Evolutionary conservation across 2,797 vertebrate species (phyloP), one percentile per base, ranked within the genome.

Genomic region (Diglossa cyanea): DNA sequence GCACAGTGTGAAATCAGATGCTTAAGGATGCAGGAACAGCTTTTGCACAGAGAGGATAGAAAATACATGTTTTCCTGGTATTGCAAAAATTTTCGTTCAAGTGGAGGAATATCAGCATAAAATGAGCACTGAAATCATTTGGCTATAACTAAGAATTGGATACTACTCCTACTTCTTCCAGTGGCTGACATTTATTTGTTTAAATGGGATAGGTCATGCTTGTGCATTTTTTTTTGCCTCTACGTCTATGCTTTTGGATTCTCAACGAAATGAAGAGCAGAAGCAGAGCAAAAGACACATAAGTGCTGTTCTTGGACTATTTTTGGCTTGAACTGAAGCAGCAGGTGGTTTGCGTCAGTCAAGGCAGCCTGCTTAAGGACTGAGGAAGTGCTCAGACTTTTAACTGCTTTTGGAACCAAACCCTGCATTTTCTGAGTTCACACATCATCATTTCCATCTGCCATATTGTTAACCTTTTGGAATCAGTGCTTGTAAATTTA

Each of bases 291-390:
- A 75, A 86, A 90, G 40, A 53, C 44, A 78, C 44, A 3, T 47
- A 94, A 95, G 23, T 65, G 71, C 61, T 89, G 28, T 61, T 92
- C 62, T 66, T 73, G 58, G 47, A 61, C 47, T 94, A 91, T 88
- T 95, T 96, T 85, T 95, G 74, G 31, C 61, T 93, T 94, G 68
- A 95, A 79, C 74, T 77, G 86, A 89, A 94, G 93, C 84, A 93
- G 93, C 78, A 94, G 88, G 90, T 95, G 74, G 80, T 91, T 96
- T 94, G 79, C 1, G 10, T 87, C 81, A 93, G 80, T 93, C 83
- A 92, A 79, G 44, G 66, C 93, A 89, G 44, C 71, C 71, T 91
- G 45, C 39, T 94, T 18, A 62, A 79, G 48, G 57, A n/a, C 47
- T 86, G 77, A 57, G 71, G 80, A 92, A 88, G 75, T 30, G 55